Conservation (phyloP, 2,888 invertebrate genomes). For the Chrysolina americana region DNA sequence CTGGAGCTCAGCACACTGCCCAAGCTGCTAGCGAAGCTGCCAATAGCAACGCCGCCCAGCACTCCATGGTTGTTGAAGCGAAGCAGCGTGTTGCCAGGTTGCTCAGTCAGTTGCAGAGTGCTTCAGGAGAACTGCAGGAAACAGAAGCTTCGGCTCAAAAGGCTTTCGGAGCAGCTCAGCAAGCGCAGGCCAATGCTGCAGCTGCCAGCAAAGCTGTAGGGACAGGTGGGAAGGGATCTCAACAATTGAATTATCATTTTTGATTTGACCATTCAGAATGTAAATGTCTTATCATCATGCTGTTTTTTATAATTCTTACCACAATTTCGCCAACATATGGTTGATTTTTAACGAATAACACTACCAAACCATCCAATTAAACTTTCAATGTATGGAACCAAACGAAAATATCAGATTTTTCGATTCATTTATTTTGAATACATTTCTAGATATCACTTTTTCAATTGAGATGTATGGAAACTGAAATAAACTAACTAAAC, state of each 20-base stretch:
- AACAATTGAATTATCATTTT: neutral
- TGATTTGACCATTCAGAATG: neutral
- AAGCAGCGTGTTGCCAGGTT: conserved; percentile 76
- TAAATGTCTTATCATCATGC: too few species aligned
- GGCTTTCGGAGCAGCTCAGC: conserved; percentile 77
- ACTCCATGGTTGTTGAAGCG: conserved; percentile 69
- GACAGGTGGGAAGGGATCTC: conserved; percentile 19
- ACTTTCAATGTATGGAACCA: too few species aligned
- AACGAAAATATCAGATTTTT: too few species aligned
- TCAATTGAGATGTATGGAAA: too few species aligned
- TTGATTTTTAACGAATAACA: too few species aligned
- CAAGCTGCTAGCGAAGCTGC: conserved; percentile 52
- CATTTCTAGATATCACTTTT: too few species aligned
- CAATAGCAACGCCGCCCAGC: conserved; percentile 50
- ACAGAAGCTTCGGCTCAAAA: conserved; percentile 79
- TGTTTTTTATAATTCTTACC: too few species aligned
- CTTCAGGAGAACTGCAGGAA: conserved; percentile 79
- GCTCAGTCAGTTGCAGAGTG: conserved; percentile 78
- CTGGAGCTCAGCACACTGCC: conserved; percentile 48
- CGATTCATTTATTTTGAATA: too few species aligned
- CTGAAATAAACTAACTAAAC: too few species aligned
- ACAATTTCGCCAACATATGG: too few species aligned
- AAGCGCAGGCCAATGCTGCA: conserved; percentile 81
- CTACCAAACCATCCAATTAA: too few species aligned
- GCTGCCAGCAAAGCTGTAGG: conserved; percentile 67